Base-by-base conservation (phyloP, 2,888 invertebrate genomes). In the Drosophila ezoana region DNA sequence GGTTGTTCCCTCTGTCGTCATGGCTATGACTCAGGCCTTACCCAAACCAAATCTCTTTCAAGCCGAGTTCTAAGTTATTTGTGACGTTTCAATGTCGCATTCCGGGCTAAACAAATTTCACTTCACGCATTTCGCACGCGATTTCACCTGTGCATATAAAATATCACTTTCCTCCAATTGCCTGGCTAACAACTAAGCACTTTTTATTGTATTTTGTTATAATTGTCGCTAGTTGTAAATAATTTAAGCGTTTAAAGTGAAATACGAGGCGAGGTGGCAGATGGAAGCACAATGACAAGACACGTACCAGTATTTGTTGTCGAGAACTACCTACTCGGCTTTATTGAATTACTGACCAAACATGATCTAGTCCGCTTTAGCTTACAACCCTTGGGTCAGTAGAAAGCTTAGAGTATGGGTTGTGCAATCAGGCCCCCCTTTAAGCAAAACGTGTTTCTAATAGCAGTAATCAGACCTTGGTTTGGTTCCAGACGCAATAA, bases 11-110 rank as follows among this genome's bases (percentile, higher is more conserved):
- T 16, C 18, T 47, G 58, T 60, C 60, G 59, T 64, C 70, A 70
- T 47, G 37, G 37, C 35, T 44, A 51, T 83, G 87, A 83, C 48
- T 83, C 87, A 82, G 13, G 28, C 23, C n/a, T 11, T 52, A 47
- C 37, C 16, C 41, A 20, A 47, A 33, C 13, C 40, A 41, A 69
- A 60, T 61, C 43, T 33, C 48, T 53, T 65, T 58, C 41, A 38
- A 72, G 37, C 53, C 38, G 33, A 54, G 45, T 85, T 83, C 85
- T 73, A 52, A 41, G 54, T 48, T 56, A 62, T 59, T 62, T 63
- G 56, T 87, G 81, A 84, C 87, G 81, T 77, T 47, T 68, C 61
- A 76, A 76, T 76, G 79, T 32, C 69, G 51, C 9, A 48, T 28
- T 52, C 28, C 28, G 45, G 35, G 28, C 14, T 8, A 20, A 20